Evolutionary conservation across 2,888 invertebrate genomes (phyloP).

Genomic region (Sarcophaga caerulescens): DNA sequence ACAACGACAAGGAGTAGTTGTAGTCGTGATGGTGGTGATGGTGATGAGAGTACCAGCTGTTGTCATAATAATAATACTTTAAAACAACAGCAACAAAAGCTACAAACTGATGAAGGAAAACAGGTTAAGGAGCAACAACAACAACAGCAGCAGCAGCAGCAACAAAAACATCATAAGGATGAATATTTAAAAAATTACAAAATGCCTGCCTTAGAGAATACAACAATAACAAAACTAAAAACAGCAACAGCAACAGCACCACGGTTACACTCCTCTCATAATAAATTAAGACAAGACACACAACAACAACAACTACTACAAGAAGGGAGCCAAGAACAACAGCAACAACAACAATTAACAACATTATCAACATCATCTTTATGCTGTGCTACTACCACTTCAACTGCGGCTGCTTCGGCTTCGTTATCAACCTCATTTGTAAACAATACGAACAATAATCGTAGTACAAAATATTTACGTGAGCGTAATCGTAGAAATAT

Average conservation of each 20-base stretch:
- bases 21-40: slow-evolving; percentile 27
- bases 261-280: slow-evolving; percentile 32
- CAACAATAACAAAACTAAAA: slow-evolving; percentile 50
- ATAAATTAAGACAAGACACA: slow-evolving; percentile 54
- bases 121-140: slow-evolving; percentile 61
- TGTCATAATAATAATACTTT: slow-evolving; percentile 51
- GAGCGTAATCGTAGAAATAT: slow-evolving; percentile 61
- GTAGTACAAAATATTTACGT: slow-evolving; percentile 67
- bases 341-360: slow-evolving; percentile 25
- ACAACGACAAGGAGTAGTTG: slow-evolving; percentile 23
- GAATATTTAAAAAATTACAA: slow-evolving; percentile 62
- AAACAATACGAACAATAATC: slow-evolving; percentile 63
- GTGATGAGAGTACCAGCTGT: slow-evolving; percentile 47
- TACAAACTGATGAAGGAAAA: slow-evolving; percentile 45
- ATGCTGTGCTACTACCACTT: slow-evolving; percentile 21
- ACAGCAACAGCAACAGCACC: slow-evolving; percentile 32
- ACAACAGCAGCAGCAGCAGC: slow-evolving; percentile 47
- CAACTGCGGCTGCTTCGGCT: slow-evolving; percentile 21
- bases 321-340: slow-evolving; percentile 45
- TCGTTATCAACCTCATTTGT: slow-evolving; percentile 56
- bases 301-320: slow-evolving; percentile 35
- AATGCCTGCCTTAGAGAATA: slow-evolving; percentile 68
- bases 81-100: slow-evolving; percentile 54
- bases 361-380: slow-evolving; percentile 13
- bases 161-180: slow-evolving; percentile 57